Conservation (phyloP, 2,797 vertebrate species). For the Hypotaenidia okinawae region DNA sequence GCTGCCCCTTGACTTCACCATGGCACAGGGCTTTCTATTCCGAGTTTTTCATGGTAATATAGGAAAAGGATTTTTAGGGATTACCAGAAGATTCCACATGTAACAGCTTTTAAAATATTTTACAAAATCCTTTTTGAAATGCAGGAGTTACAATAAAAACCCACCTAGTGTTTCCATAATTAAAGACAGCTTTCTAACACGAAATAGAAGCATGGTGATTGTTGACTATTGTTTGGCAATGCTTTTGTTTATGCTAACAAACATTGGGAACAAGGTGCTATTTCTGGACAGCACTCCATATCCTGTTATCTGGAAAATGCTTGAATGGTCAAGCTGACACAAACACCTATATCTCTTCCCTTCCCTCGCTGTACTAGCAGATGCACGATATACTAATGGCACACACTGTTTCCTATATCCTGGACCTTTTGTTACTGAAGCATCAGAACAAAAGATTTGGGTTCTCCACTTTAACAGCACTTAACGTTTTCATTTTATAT, state of each 20-base stretch:
- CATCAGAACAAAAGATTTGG: not conserved
- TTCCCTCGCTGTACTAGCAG: not conserved
- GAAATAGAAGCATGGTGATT: not conserved
- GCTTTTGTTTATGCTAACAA: not conserved
- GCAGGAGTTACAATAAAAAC: not conserved
- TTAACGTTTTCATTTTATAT: not conserved
- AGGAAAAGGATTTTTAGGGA: not conserved
- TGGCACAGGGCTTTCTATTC: not conserved
- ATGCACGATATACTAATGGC: not conserved
- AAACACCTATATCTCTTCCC: not conserved
- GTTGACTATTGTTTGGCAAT: not conserved
- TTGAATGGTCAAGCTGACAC: not conserved
- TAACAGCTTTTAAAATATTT: not conserved
- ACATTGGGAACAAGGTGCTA: not conserved
- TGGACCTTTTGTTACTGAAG: not conserved
- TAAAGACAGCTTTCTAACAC: not conserved
- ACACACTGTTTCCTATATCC: not conserved
- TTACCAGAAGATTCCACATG: not conserved
- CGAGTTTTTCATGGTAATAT: not conserved
- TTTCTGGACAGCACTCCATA: not conserved
- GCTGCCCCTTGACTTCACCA: not conserved
- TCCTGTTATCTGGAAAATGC: not conserved
- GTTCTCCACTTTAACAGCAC: not conserved
- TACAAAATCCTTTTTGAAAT: not conserved
- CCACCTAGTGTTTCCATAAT: not conserved